Conservation (phyloP, 1,140 invertebrate species). For the Delia radicum region DNA sequence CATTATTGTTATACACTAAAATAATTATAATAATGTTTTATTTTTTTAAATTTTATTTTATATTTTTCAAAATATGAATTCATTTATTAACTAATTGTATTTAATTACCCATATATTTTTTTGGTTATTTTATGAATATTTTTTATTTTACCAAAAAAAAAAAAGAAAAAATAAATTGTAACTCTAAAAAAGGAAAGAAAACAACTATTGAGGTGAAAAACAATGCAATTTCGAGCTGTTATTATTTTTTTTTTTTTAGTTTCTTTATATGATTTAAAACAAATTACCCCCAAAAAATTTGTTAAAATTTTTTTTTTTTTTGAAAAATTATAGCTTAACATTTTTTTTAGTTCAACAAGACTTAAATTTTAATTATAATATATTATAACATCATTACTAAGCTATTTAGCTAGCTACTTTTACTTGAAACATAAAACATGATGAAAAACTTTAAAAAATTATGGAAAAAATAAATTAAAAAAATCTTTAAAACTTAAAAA, state of each 20-base stretch:
- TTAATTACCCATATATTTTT: not conserved
- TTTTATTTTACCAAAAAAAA: not conserved
- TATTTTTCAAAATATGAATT: conserved; percentile 2
- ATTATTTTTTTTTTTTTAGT: conserved; percentile 1
- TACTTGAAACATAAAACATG: conserved; percentile 11
- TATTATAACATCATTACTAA: conserved; percentile 16
- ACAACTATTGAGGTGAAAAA: not conserved
- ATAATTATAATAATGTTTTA: not conserved
- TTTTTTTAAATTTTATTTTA: not conserved
- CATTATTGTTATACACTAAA: too few relatives aligned
- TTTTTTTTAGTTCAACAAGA: conserved; percentile 14
- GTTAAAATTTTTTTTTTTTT: not conserved
- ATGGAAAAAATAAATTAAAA: conserved; percentile 18
- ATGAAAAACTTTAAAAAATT: not conserved
- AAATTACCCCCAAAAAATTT: not conserved
- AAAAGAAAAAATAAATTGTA: not conserved
- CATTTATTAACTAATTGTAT: not conserved
- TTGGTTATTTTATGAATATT: not conserved
- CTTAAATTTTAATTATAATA: conserved; percentile 7
- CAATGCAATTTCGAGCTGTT: conserved; percentile 17
- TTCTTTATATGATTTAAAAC: conserved; percentile 1
- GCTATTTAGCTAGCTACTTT: conserved; percentile 19
- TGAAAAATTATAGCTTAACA: conserved; percentile 7
- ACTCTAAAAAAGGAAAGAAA: not conserved
- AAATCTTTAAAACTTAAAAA: not conserved